Conservation (phyloP, 64 coral and sea anemone genomes). For the Porites lutea region DNA sequence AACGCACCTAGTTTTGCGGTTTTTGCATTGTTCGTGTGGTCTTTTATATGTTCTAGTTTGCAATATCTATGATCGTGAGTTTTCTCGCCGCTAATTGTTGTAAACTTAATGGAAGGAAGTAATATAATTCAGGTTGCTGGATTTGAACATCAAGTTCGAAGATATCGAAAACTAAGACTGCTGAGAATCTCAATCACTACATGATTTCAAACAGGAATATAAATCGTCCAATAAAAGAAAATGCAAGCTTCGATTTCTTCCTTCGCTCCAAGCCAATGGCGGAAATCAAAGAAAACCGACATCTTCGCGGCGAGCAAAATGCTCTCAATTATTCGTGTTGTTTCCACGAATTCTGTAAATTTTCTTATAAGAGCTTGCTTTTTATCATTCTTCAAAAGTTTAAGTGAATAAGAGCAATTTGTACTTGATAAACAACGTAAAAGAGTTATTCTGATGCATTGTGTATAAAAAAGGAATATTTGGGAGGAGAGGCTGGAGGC, state of each 20-base stretch:
- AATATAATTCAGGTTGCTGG: not conserved
- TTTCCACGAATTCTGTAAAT: no score
- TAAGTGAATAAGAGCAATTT: not conserved
- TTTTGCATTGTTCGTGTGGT: not conserved
- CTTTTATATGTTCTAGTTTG: not conserved
- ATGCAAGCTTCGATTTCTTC: no score
- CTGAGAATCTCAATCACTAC: no score
- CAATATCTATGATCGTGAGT: not conserved
- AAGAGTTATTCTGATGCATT: not conserved
- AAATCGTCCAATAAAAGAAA: no score
- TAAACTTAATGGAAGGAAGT: not conserved
- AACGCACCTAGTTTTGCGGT: not conserved
- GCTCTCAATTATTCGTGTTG: no score
- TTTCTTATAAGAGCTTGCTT: no score
- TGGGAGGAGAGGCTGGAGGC: conserved; percentile 22
- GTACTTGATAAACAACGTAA: not conserved
- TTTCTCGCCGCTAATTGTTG: not conserved
- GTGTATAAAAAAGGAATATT: not conserved
- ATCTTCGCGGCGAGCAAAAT: no score
- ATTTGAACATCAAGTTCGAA: no score
- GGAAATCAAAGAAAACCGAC: no score
- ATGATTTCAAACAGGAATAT: no score
- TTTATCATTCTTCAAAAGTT: not conserved
- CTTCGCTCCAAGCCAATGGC: no score
- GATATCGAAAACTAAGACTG: no score